Base-by-base conservation (phyloP, 2,888 invertebrate species). In the Lasioglossum vierecki region DNA sequence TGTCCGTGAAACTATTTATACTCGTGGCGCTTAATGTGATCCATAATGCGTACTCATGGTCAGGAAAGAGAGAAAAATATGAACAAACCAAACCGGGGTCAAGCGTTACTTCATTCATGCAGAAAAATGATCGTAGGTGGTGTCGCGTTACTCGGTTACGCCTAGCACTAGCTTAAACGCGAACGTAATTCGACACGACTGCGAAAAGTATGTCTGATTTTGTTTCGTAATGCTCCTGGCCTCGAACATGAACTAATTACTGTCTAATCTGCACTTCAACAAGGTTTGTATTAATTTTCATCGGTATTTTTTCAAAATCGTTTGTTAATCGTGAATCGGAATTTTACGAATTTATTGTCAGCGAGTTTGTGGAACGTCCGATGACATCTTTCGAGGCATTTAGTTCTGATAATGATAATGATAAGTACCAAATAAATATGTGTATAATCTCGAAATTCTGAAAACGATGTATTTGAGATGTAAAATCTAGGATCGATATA, bases 1-100 rank as follows among this genome's bases (percentile, higher is more conserved):
- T 82, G 81, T 84, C 79, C 82, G 79, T 78, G 85, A 80, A 75
- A 70, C 79, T 88, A 89, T 89, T 85, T 80, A 75, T 83, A 87
- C 44, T 8, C 82, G 46, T 70, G 76, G 73, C 82, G 81, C 76
- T 80, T 79, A 71, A 41, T 75, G 77, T 44, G 39, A 84, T 80
- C 46, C 63, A 2, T 76, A 77, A 84, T 73, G 41, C 11, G 71
- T 44, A 84, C 78, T 86, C 81, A 82, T 53, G 78, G 77, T 11
- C 71, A 68, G 15, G 60, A 53, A 26, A 80, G 49, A 80, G 66
- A 41, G 9, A 66, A 35, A 35, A 66, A 66, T 35, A 72, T 44
- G 46, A 26, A 72, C 44, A 13, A 72, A 60, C 60, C 60, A 53
- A 26, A 30, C 44, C 72, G 30, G 72, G 72, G 41, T 72, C 41